Base-by-base conservation (phyloP, 1,140 invertebrate genomes). In the Batillaria attramentaria region DNA sequence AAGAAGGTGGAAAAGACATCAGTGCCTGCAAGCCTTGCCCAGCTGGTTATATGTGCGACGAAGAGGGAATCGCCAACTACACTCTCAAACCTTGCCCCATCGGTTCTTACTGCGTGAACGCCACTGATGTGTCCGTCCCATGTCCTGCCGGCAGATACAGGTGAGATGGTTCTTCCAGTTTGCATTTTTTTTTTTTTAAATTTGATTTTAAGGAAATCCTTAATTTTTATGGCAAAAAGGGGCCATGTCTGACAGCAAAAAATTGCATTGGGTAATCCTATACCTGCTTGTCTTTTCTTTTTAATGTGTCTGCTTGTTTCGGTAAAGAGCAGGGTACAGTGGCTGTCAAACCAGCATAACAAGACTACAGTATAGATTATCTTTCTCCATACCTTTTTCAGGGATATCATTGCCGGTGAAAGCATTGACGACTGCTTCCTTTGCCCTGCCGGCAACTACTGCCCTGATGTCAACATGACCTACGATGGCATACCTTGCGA, bases 91-190 rank as follows among this genome's bases (percentile, higher is more conserved):
- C 87, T 0, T 90, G 89, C 81, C 85, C 86, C 4, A 79, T 85
- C 2, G 89, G 89, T 8, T 85, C 78, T 60, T 90, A 86, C 79
- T 90, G 89, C 80, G 72, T 82, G 1, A 86, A 88, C 70, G 88
- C 84, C 1, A 85, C 87, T n/a, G 70, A 75, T 6, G 77, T 46
- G 20, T 82, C 88, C 2, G 62, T 80, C 13, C 76, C 84, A 35
- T 90, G 89, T 79, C 89, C 89, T 18, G 62, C 70, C 18, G 89
- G 89, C 62, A 89, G 87, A 72, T 90, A 87, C 86, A 88, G 89
- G 88, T 89, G 75, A 75, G 69, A 37, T 72, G 37, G 13, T 18
- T 37, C 24, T 31, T 16, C 37, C 24, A 24, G 31, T 37, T 35
- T 13, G 16, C 24, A 20, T 65, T 8, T 65, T 18, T 33, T 16